Evolutionary conservation across 2,113 vertebrate species (phyloP).

Genomic region (Poeciliopsis prolifica): DNA sequence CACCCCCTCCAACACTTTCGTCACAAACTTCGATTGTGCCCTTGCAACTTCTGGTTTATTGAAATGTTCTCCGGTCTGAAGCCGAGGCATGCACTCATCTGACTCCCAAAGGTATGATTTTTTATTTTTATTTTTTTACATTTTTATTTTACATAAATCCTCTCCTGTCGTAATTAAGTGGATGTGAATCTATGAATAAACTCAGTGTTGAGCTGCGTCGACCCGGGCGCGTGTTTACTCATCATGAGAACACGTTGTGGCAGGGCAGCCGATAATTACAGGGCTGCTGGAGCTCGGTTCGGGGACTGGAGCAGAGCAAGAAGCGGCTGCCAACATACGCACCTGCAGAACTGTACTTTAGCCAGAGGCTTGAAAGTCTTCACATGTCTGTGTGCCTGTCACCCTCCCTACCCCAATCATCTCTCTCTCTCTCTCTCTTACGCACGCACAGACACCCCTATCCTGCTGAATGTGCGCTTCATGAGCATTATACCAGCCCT

Average conservation of each 20-base stretch:
- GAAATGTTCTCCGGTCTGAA: constrained; percentile 32
- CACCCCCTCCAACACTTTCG: neutral
- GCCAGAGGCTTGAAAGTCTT: constrained; percentile 69
- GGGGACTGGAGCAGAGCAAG: constrained; percentile 62
- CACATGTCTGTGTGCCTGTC: constrained; percentile 53
- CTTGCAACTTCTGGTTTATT: constrained; percentile 23
- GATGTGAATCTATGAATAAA: constrained; percentile 44
- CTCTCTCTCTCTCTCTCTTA: neutral
- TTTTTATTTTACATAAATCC: constrained; percentile 49
- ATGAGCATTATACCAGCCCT: constrained; percentile 56
- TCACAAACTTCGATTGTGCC: neutral
- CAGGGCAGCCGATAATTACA: constrained; percentile 80
- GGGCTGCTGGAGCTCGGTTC: constrained; percentile 60
- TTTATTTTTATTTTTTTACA: neutral
- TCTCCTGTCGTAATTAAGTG: constrained; percentile 63
- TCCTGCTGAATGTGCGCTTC: constrained; percentile 59
- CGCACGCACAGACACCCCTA: constrained; percentile 3
- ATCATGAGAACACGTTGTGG: constrained; percentile 75
- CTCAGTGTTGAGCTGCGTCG: constrained; percentile 40
- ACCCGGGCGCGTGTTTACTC: constrained; percentile 48
- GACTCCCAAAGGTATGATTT: constrained; percentile 51
- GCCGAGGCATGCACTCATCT: constrained; percentile 24
- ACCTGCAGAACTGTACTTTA: constrained; percentile 67
- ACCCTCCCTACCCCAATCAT: neutral
- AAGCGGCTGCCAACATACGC: constrained; percentile 76